phyloP scores from a whole-genome alignment of 2,888 invertebrate genomes.

The Tetropium fuscum region DNA sequence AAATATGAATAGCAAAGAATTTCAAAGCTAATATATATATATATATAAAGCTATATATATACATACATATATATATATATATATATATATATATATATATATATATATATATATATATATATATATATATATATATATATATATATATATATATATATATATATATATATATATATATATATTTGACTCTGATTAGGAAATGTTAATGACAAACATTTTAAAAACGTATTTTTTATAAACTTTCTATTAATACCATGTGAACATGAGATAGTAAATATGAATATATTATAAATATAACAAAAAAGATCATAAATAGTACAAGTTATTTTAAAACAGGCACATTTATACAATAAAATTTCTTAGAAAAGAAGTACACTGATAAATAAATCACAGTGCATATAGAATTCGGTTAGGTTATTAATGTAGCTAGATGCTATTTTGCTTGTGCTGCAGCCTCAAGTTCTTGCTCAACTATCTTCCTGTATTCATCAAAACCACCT shows the following conservation, averaged over 20 bases:
- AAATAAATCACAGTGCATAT: slow-evolving; percentile 33
- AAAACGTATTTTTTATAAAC: slow-evolving; percentile 12
- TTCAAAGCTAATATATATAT: no score
- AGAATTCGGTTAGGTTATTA: slow-evolving; percentile 28
- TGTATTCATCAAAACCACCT: slow-evolving; percentile 97
- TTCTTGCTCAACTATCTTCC: slow-evolving; percentile 92
- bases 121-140: no score
- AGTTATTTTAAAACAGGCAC: slow-evolving; percentile 47
- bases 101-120: no score
- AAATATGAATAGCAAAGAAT: no score
- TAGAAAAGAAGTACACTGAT: slow-evolving; percentile 35
- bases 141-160: no score
- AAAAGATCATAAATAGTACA: slow-evolving; percentile 42
- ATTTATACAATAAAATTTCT: slow-evolving; percentile 43
- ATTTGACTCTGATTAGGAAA: no score
- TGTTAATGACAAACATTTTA: neutral
- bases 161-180: no score
- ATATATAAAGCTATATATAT: no score
- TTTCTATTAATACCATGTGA: slow-evolving; percentile 27
- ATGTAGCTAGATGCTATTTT: slow-evolving; percentile 51
- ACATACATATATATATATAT: no score
- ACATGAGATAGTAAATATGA: slow-evolving; percentile 42
- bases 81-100: no score
- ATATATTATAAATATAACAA: slow-evolving; percentile 48
- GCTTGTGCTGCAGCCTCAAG: slow-evolving; percentile 72